Base-by-base conservation (phyloP, 2,888 invertebrate genomes). In the Eucriotettix oculatus region DNA sequence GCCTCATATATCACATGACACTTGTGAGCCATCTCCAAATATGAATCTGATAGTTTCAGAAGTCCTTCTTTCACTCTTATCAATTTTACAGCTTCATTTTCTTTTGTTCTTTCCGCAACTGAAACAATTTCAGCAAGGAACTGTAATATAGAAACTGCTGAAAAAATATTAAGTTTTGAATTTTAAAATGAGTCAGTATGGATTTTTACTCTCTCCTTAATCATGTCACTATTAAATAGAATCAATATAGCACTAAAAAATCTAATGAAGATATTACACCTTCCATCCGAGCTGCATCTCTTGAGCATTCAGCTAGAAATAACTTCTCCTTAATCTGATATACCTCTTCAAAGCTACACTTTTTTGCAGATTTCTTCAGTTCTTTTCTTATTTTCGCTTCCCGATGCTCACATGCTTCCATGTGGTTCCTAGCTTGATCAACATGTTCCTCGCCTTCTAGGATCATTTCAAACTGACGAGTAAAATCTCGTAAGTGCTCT, bases 31-130 rank as follows among this genome's bases (percentile, higher is more conserved):
- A 77, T 66, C 52, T 74, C 74, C n/a, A 76, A 65, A 67, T 76
- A 78, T n/a, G 75, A 71, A 53, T 75, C 73, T 9, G 76, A 75
- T 53, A 78, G 68, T 65, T 75, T 75, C 17, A 74, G 64, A 41
- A 78, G 65, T 1, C 78, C 76, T 64, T 74, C 74, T 65, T 76
- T 76, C 40, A 78, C 66, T 12, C 77, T 68, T 14, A 78, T 75
- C 65, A 78, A 66, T 67, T 78, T 78, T 1, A 77, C 71, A 16
- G 75, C 74, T 69, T 79, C 78, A 68, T 77, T 77, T 66, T 79
- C 78, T 55, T 73, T 68, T 2, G 74, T 68, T 59, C 73, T 69
- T 59, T 76, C 75, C 60, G 72, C 70, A 61, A 77, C 78, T 78
- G 68, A 56, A 67, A 67, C 43, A 59, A 54, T 53, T 60, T 17